Evolutionary conservation across 2,113 vertebrate species (phyloP).

Genomic region (Australoheros scitulus): DNA sequence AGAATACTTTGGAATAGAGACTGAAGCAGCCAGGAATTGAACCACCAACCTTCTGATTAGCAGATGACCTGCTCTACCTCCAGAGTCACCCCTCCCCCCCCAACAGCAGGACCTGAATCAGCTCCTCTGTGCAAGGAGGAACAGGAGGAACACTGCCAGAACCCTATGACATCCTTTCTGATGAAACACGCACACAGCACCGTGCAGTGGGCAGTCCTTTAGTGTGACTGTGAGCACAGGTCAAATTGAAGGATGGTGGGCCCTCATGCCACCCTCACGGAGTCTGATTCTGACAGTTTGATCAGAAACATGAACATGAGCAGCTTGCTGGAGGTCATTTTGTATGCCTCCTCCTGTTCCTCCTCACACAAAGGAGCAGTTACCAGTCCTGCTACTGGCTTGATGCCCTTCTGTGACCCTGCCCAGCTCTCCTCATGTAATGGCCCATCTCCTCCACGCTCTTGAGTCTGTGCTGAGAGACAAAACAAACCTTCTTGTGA

Average conservation of each 20-base stretch:
- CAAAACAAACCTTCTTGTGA: neutral
- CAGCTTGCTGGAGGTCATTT: neutral
- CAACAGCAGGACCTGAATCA: neutral
- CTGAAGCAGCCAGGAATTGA: no score
- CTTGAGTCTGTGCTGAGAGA: neutral
- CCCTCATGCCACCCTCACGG: neutral
- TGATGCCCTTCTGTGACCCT: neutral
- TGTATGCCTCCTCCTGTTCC: neutral
- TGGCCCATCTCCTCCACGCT: neutral
- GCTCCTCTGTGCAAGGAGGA: neutral
- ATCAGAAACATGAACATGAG: neutral
- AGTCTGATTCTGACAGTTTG: neutral
- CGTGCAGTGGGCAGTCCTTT: neutral
- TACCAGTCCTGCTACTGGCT: neutral
- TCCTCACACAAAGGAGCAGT: slow-evolving; percentile 1
- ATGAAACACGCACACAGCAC: neutral
- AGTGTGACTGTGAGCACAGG: neutral
- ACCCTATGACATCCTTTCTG: neutral
- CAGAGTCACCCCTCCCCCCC: no score
- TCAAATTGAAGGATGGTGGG: neutral
- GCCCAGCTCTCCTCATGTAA: neutral
- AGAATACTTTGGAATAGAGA: no score
- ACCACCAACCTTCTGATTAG: no score
- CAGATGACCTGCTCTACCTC: no score
- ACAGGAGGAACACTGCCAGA: neutral